Evolutionary conservation across 2,888 invertebrate genomes (phyloP).

Genomic region (Odontocerum albicorne): DNA sequence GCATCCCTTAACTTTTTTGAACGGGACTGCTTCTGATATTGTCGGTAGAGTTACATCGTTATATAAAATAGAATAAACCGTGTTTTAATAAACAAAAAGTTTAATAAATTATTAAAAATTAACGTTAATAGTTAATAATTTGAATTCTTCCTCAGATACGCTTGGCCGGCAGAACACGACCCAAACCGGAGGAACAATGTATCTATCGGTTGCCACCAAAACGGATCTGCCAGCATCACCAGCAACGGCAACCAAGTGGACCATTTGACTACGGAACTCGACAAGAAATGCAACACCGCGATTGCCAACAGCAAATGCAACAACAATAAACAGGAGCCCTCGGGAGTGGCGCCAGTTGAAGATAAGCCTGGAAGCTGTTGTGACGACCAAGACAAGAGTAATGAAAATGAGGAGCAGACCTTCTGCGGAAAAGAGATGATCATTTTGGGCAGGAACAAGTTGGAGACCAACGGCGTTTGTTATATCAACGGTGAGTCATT

Average conservation of each 20-base stretch:
- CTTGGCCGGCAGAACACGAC: constrained; percentile 68
- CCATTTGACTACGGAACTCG: neutral
- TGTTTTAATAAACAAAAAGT: too few relatives aligned
- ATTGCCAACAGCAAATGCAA: neutral
- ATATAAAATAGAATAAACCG: too few relatives aligned
- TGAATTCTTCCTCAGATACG: constrained; percentile 58
- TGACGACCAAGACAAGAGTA: constrained; percentile 39
- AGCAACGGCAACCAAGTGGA: constrained; percentile 1
- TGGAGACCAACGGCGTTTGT: constrained; percentile 78
- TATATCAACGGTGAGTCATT: constrained; percentile 96
- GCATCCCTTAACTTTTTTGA: too few relatives aligned
- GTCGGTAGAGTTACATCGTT: too few relatives aligned
- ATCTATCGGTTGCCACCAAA: neutral
- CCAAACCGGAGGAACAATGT: constrained; percentile 48
- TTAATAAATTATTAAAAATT: too few relatives aligned
- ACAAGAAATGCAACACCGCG: neutral
- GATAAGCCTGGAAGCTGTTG: constrained; percentile 41
- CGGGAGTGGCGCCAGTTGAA: constrained; percentile 3
- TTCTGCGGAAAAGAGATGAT: constrained; percentile 57
- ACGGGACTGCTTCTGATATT: too few relatives aligned
- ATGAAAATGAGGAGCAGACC: constrained; percentile 36
- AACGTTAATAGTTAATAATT: too few relatives aligned
- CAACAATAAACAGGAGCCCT: neutral
- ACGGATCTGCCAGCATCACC: constrained; percentile 8
- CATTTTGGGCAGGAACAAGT: constrained; percentile 64